A percentile compares a stretch with the other conserved stretches of the same genome.
These are phyloP conservation scores for Odontothrips loti DNA, from an alignment of 2,888 invertebrate genomes.

Conservation along the genomic window DNA sequence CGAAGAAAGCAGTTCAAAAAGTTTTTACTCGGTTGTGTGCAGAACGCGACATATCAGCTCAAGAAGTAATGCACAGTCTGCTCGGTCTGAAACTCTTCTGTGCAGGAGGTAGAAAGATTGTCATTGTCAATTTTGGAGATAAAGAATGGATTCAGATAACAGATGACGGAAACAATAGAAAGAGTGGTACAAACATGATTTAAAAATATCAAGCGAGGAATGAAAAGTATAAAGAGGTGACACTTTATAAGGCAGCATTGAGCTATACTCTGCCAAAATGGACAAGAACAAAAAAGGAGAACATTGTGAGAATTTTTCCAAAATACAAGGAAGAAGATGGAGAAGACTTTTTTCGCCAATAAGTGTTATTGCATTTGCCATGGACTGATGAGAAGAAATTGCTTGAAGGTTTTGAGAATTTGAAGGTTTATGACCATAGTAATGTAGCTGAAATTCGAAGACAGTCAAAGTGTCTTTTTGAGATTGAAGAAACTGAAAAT, in stretches of 20 bases:
- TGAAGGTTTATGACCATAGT: neutral
- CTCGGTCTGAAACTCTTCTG: conserved; percentile 28
- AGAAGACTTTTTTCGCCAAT: conserved; percentile 26
- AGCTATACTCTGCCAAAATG: neutral
- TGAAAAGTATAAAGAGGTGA: neutral
- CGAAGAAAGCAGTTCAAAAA: conserved; percentile 33
- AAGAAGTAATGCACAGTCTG: conserved; percentile 33
- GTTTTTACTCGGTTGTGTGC: conserved; percentile 31
- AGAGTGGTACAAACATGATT: neutral
- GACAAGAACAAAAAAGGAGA: neutral
- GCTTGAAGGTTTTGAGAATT: neutral
- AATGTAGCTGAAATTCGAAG: neutral
- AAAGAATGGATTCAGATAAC: conserved; percentile 11
- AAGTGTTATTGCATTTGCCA: conserved; percentile 27
- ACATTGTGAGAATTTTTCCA: conserved; percentile 29
- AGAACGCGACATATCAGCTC: conserved; percentile 35
- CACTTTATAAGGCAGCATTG: neutral
- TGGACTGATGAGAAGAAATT: conserved; percentile 27
- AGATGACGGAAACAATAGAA: neutral
- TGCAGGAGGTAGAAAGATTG: conserved; percentile 3
- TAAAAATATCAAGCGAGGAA: neutral
- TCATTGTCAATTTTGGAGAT: conserved; percentile 8
- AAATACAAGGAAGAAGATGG: neutral
- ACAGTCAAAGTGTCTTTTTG: neutral
- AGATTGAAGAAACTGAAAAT: neutral